These are phyloP conservation scores for Jordanella pulchra DNA, from an alignment of 2,797 vertebrate species.

Conservation along the genomic window DNA sequence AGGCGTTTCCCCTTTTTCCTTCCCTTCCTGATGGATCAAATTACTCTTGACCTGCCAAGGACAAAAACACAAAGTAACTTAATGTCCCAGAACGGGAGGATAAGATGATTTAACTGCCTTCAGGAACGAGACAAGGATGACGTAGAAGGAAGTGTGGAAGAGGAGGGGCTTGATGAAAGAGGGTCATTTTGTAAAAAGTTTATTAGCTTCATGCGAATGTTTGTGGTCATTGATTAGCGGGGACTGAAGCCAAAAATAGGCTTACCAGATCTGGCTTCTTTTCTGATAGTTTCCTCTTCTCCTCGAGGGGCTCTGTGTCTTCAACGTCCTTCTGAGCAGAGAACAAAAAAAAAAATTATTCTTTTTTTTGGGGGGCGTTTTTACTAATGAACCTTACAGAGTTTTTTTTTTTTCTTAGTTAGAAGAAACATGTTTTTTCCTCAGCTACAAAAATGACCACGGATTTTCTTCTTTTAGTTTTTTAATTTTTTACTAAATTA, in stretches of 20 bases:
- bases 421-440: not conserved
- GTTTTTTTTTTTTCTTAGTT: not conserved
- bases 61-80: slow-evolving; percentile 27
- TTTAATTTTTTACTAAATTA: too few relatives aligned
- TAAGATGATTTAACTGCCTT: not conserved
- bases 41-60: slow-evolving; percentile 64
- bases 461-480: not conserved
- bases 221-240: slow-evolving; percentile 38
- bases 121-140: slow-evolving; percentile 11
- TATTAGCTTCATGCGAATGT: slow-evolving; percentile 15
- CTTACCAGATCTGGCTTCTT: slow-evolving; percentile 52
- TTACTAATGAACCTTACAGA: not conserved
- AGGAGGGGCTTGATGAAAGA: slow-evolving; percentile 8
- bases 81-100: slow-evolving; percentile 6
- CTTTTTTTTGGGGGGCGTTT: too few relatives aligned
- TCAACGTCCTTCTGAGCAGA: slow-evolving; percentile 55
- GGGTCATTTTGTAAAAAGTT: slow-evolving; percentile 29
- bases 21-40: slow-evolving; percentile 47
- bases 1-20: slow-evolving; percentile 51
- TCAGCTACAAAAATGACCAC: not conserved
- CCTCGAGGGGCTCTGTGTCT: slow-evolving; percentile 33
- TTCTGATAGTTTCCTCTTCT: slow-evolving; percentile 38
- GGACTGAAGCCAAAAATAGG: slow-evolving; percentile 38
- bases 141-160: slow-evolving; percentile 18
- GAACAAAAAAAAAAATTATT: not conserved